phyloP scores from a whole-genome alignment of 2,888 invertebrate genomes.

The Luffia ferchaultella region DNA sequence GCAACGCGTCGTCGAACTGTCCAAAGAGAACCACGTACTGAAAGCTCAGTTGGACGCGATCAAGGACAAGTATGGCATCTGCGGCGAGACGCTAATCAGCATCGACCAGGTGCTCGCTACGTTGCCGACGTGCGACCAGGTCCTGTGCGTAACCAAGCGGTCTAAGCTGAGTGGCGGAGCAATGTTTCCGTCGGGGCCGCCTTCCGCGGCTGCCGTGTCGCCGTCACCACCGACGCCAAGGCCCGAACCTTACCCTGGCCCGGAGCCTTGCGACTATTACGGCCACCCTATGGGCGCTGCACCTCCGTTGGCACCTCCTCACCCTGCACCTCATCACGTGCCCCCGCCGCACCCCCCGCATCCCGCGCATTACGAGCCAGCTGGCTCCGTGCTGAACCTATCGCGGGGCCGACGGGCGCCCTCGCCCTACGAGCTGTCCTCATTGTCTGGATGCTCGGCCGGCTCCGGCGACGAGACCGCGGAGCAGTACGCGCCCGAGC shows the following conservation, averaged over 20 bases:
- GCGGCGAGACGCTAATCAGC: constrained; percentile 85
- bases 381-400: constrained; percentile 76
- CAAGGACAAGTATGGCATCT: constrained; percentile 91
- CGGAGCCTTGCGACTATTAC: constrained; percentile 22
- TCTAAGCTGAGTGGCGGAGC: constrained; percentile 53
- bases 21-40: constrained; percentile 94
- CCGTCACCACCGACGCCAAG: constrained; percentile 45
- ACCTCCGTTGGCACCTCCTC: constrained; percentile 57
- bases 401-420: constrained; percentile 72
- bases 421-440: constrained; percentile 84
- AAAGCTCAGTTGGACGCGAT: constrained; percentile 93
- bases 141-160: constrained; percentile 83
- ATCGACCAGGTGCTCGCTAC: constrained; percentile 90
- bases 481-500: constrained; percentile 64
- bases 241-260: constrained; percentile 30
- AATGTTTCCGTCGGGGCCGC: constrained; percentile 64
- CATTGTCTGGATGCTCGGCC: constrained; percentile 66
- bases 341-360: constrained; percentile 47
- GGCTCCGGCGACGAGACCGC: constrained; percentile 63
- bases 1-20: constrained; percentile 91
- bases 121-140: constrained; percentile 84
- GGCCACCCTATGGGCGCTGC: constrained; percentile 59
- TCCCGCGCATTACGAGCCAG: constrained; percentile 66
- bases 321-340: constrained; percentile 53
- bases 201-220: constrained; percentile 57